Conservation (phyloP, 1,140 invertebrate genomes). For the Drosophila dunni region DNA sequence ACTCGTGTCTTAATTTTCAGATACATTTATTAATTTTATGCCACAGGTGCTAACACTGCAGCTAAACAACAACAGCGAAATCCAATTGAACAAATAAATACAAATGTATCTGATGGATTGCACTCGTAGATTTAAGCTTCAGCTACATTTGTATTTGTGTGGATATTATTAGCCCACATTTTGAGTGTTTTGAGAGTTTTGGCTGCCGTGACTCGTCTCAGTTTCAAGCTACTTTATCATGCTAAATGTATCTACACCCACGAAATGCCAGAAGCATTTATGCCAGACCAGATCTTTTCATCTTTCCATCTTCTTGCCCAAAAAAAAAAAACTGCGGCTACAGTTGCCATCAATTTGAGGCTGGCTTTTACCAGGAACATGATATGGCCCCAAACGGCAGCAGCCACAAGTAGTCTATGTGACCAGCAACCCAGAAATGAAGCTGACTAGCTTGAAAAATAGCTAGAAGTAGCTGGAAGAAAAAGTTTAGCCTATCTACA, state of each 20-base stretch:
- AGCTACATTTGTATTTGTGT: slow-evolving; percentile 44
- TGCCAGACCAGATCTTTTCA: slow-evolving; percentile 61
- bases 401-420: slow-evolving; percentile 6
- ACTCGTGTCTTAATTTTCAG: slow-evolving; percentile 10
- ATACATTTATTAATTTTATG: not conserved
- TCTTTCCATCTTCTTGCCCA: slow-evolving; percentile 13
- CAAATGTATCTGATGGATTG: slow-evolving; percentile 58
- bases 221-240: slow-evolving; percentile 62
- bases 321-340: slow-evolving; percentile 1
- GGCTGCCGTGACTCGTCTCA: slow-evolving; percentile 56
- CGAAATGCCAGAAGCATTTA: slow-evolving; percentile 69
- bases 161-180: slow-evolving; percentile 56
- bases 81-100: slow-evolving; percentile 1
- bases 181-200: not conserved
- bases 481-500: too few relatives aligned
- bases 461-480: too few relatives aligned
- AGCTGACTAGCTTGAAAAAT: too few relatives aligned
- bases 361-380: slow-evolving; percentile 37
- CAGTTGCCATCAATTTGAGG: slow-evolving; percentile 13
- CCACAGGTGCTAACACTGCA: slow-evolving; percentile 21
- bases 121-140: slow-evolving; percentile 34
- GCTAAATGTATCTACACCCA: slow-evolving; percentile 73
- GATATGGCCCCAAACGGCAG: slow-evolving; percentile 5
- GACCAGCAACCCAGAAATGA: too few relatives aligned
- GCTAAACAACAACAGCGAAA: slow-evolving; percentile 22